Evolutionary conservation across 2,797 vertebrate genomes (phyloP).

Genomic region (Poeciliopsis infans): DNA sequence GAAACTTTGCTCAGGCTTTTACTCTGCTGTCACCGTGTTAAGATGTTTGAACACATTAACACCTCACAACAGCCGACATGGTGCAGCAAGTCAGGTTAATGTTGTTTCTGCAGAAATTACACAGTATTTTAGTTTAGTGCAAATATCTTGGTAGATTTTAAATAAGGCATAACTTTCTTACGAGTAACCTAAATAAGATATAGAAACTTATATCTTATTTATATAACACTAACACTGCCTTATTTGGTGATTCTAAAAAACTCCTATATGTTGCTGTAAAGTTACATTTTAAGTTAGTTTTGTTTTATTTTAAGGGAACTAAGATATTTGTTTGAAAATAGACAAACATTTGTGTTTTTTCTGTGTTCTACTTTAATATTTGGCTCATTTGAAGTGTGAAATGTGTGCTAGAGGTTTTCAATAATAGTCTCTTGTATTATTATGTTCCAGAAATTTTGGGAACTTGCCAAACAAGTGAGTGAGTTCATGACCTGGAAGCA

Average conservation of each 20-base stretch:
- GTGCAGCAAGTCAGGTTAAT: background rate
- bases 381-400: background rate
- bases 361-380: background rate
- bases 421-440: background rate
- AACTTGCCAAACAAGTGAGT: conserved; percentile 92
- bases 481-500: conserved; percentile 97
- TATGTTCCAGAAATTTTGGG: conserved; percentile 91
- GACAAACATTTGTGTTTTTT: no score
- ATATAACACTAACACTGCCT: no score
- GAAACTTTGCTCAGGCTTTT: background rate
- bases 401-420: no score
- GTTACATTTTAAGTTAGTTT: no score
- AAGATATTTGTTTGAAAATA: no score
- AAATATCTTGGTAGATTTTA: no score
- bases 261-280: no score
- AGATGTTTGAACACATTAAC: background rate
- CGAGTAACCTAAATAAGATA: no score
- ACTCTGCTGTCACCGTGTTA: background rate
- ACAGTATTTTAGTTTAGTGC: background rate
- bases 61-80: background rate
- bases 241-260: no score
- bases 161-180: no score
- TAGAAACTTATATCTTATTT: no score
- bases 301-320: no score
- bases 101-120: background rate